A percentile compares a stretch with the other conserved stretches of the same genome.
Evolutionary conservation across 2,797 vertebrate genomes (phyloP).

Genomic region (Florisuga fusca): DNA sequence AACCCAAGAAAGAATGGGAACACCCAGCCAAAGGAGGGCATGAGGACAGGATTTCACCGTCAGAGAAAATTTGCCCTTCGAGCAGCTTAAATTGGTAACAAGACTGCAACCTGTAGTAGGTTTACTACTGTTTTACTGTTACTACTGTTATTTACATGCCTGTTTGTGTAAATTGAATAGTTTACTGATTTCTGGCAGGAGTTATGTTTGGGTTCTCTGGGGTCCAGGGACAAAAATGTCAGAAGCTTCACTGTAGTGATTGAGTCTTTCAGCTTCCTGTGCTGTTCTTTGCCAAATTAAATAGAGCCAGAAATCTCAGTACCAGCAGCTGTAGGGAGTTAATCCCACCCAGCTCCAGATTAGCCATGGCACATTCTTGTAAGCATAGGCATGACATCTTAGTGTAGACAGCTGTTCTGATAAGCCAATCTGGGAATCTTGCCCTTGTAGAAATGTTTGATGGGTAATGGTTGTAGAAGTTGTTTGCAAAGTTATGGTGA

Average conservation of each 20-base stretch:
- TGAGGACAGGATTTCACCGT: neutral
- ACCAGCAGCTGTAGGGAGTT: slow-evolving; percentile 60
- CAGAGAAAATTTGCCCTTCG: neutral
- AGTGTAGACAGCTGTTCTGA: slow-evolving; percentile 51
- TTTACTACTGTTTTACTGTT: no score
- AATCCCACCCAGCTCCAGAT: slow-evolving; percentile 51
- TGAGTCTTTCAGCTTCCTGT: slow-evolving; percentile 26
- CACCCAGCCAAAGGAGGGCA: neutral
- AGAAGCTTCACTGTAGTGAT: neutral
- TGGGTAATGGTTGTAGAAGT: slow-evolving; percentile 36
- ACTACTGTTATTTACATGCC: neutral
- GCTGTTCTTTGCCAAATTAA: slow-evolving; percentile 39
- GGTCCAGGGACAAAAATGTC: slow-evolving; percentile 34
- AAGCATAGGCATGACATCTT: neutral
- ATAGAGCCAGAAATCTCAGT: slow-evolving; percentile 36
- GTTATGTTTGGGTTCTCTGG: neutral
- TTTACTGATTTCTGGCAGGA: slow-evolving; percentile 11
- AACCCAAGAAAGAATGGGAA: neutral
- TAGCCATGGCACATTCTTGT: slow-evolving; percentile 61
- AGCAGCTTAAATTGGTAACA: neutral
- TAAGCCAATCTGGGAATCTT: slow-evolving; percentile 38
- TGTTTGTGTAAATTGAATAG: neutral
- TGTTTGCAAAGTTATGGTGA: neutral
- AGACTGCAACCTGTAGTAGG: slow-evolving; percentile 15
- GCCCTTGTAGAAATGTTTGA: slow-evolving; percentile 40